phyloP scores from a whole-genome alignment of 2,113 vertebrate genomes.

The Myrmophylax atrothorax region DNA sequence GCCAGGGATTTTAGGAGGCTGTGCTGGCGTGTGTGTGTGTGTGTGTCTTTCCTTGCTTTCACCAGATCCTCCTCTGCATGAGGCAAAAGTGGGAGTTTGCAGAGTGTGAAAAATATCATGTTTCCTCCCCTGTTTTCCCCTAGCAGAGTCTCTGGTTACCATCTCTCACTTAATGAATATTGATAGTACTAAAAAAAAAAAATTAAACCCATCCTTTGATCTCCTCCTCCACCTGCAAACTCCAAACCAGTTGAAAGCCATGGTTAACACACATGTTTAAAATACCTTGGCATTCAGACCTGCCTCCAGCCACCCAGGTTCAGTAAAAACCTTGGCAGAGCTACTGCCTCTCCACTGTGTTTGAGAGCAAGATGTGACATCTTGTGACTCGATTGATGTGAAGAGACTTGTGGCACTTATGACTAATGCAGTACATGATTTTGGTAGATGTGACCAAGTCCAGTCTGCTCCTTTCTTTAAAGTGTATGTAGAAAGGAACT shows the following conservation, averaged over 20 bases:
- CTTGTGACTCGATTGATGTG: not conserved
- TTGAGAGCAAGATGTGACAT: not conserved
- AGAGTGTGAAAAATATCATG: constrained; percentile 9
- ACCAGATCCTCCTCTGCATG: not conserved
- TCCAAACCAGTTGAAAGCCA: not conserved
- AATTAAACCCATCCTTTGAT: not conserved
- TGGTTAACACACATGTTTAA: constrained; percentile 44
- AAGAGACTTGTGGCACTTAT: not conserved
- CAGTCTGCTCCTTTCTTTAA: not conserved
- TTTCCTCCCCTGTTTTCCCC: not conserved
- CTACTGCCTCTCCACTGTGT: not conserved
- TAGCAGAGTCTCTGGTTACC: constrained; percentile 36
- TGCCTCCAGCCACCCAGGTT: not conserved
- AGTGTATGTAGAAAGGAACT: not conserved
- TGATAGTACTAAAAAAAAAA: not conserved
- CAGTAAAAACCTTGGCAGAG: not conserved
- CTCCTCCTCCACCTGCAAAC: constrained; percentile 54
- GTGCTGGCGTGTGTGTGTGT: not conserved
- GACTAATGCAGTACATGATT: not conserved
- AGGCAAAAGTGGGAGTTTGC: not conserved
- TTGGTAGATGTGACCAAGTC: not conserved
- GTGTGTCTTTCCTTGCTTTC: constrained; percentile 34
- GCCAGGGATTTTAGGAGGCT: constrained; percentile 24
- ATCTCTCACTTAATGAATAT: constrained; percentile 48
- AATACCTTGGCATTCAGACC: not conserved